Conservation (phyloP, 1,140 invertebrate species). For the Colletes gigas region DNA sequence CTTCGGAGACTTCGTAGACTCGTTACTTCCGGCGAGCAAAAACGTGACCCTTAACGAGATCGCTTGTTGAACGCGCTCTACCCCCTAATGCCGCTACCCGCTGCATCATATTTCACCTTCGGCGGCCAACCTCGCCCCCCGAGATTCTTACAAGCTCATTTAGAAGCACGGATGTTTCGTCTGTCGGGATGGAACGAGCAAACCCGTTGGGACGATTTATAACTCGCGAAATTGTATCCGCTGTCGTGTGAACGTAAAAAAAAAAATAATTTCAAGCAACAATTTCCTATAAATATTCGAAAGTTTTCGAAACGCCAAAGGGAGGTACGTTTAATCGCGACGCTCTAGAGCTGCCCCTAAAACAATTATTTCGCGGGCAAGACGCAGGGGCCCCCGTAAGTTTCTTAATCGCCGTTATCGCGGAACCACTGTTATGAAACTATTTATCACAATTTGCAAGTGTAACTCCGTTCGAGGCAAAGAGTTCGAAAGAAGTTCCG, state of each 20-base stretch:
- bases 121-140: background rate
- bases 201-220: background rate
- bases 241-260: too few relatives aligned
- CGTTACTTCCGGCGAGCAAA: conserved; percentile 38
- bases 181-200: background rate
- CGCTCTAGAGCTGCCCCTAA: background rate
- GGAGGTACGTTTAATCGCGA: too few relatives aligned
- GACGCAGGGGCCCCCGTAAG: conserved; percentile 18
- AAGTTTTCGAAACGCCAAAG: too few relatives aligned
- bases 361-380: background rate
- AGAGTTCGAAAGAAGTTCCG: conserved; percentile 34
- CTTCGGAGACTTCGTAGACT: conserved; percentile 28
- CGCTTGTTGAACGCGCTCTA: conserved; percentile 43
- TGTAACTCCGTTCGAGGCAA: background rate
- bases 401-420: conserved; percentile 28
- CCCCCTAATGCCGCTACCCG: conserved; percentile 17
- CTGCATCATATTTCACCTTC: conserved; percentile 46
- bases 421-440: conserved; percentile 26
- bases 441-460: conserved; percentile 42
- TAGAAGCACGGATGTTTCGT: conserved; percentile 20
- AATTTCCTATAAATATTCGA: too few relatives aligned
- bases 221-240: too few relatives aligned
- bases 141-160: conserved; percentile 41
- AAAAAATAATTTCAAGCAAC: too few relatives aligned
- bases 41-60: conserved; percentile 44